phyloP scores from a whole-genome alignment of 1,140 invertebrate species.

The Hirudo medicinalis region DNA sequence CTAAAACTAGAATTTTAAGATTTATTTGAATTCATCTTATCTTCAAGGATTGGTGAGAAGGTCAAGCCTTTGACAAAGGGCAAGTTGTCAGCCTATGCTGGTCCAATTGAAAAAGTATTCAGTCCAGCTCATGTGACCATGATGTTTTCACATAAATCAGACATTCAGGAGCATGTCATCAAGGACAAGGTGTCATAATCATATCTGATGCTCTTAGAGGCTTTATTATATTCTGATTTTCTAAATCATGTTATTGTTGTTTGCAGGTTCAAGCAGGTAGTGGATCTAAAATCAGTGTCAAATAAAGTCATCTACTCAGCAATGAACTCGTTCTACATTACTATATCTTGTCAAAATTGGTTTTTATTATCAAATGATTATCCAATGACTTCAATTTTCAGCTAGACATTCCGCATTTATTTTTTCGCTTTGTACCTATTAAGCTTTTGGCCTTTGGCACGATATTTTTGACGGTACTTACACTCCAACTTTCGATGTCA shows the following conservation, averaged over 20 bases:
- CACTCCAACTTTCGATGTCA: too few relatives aligned
- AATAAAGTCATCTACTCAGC: not conserved
- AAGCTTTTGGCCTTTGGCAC: too few relatives aligned
- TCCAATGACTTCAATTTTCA: not conserved
- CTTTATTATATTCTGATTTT: not conserved
- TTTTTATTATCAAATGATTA: constrained; percentile 4
- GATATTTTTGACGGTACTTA: too few relatives aligned
- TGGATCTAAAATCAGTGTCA: constrained; percentile 9
- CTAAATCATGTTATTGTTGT: not conserved
- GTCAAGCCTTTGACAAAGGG: constrained; percentile 37
- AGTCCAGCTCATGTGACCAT: constrained; percentile 33
- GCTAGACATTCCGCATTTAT: not conserved
- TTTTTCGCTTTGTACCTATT: too few relatives aligned
- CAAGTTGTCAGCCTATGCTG: constrained; percentile 36
- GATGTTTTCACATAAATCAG: constrained; percentile 31
- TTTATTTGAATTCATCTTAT: not conserved
- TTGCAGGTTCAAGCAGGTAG: not conserved
- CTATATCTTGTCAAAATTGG: not conserved
- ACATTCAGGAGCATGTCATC: constrained; percentile 32
- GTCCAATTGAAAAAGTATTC: constrained; percentile 31
- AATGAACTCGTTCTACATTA: not conserved
- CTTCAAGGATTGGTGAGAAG: constrained; percentile 32
- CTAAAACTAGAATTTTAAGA: too few relatives aligned
- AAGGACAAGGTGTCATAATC: constrained; percentile 32
- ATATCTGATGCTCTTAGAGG: not conserved